These are phyloP conservation scores for Itoplectis maculator DNA, from an alignment of 2,888 invertebrate genomes.

Conservation along the genomic window DNA sequence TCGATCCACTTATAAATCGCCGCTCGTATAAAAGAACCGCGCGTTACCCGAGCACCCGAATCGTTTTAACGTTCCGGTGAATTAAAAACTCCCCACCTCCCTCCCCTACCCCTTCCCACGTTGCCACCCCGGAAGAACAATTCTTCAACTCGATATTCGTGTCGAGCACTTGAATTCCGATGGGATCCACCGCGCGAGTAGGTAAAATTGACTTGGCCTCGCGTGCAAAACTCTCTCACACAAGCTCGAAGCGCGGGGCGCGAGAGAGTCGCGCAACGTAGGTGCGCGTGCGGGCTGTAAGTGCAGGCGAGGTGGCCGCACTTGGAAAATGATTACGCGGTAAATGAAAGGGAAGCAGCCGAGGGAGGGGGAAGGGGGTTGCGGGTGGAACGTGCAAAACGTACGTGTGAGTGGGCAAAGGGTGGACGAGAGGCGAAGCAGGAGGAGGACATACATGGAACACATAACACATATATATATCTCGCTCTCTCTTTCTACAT, in stretches of 20 bases:
- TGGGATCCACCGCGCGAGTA: constrained; percentile 57
- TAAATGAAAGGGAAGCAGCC: constrained; percentile 82
- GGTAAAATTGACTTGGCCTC: constrained; percentile 62
- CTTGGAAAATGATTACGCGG: constrained; percentile 82
- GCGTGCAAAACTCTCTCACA: constrained; percentile 46
- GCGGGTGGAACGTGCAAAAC: too few species aligned
- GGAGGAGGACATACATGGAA: constrained; percentile 28
- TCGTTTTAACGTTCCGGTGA: constrained; percentile 27
- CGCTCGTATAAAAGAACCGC: background rate
- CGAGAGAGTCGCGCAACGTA: constrained; percentile 68
- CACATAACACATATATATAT: too few species aligned
- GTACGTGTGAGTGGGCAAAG: background rate
- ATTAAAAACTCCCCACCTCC: too few species aligned
- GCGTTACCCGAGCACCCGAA: background rate
- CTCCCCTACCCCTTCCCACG: too few species aligned
- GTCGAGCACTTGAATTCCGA: constrained; percentile 60
- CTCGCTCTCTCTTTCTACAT: too few species aligned
- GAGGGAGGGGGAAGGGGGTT: too few species aligned
- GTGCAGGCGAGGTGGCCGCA: constrained; percentile 72
- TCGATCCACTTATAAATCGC: background rate
- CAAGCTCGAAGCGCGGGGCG: constrained; percentile 40
- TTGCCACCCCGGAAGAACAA: constrained; percentile 55
- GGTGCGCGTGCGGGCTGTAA: constrained; percentile 69
- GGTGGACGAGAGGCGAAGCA: constrained; percentile 30
- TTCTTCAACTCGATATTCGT: constrained; percentile 58